A percentile compares a stretch with the other conserved stretches of the same genome.
These are phyloP conservation scores for Plebejus melissa DNA, from an alignment of 2,888 invertebrate genomes.

Conservation along the genomic window DNA sequence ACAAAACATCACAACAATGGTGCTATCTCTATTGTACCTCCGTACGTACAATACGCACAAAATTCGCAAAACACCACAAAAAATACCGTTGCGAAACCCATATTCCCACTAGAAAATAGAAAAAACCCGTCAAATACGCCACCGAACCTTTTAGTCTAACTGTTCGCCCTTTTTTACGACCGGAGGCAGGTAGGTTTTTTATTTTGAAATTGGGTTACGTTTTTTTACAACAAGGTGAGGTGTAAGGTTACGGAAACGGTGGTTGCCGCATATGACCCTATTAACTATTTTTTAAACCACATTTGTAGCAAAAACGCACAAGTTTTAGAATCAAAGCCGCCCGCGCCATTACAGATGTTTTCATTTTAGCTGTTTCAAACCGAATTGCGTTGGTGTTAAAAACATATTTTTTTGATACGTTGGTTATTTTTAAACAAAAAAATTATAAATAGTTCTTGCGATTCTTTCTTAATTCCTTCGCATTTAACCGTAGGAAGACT, in stretches of 20 bases:
- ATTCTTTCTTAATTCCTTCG: neutral
- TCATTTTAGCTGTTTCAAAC: neutral
- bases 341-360: conserved; percentile 2
- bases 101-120: conserved; percentile 59
- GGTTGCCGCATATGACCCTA: conserved; percentile 65
- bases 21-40: conserved; percentile 29
- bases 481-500: neutral
- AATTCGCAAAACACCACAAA: conserved; percentile 50
- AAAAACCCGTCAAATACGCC: conserved; percentile 57
- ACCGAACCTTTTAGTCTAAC: conserved; percentile 50
- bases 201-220: conserved; percentile 71
- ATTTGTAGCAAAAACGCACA: conserved; percentile 44
- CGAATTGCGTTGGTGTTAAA: neutral
- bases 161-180: conserved; percentile 55
- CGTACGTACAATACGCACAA: conserved; percentile 46
- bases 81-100: conserved; percentile 60
- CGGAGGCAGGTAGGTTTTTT: conserved; percentile 70
- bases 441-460: no score
- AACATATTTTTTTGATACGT: neutral
- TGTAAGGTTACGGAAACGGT: conserved; percentile 75
- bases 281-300: conserved; percentile 60
- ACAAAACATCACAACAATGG: conserved; percentile 44
- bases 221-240: conserved; percentile 70
- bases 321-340: conserved; percentile 10
- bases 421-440: no score